Conservation (phyloP, 1,140 invertebrate genomes). For the Streblospio benedicti region DNA sequence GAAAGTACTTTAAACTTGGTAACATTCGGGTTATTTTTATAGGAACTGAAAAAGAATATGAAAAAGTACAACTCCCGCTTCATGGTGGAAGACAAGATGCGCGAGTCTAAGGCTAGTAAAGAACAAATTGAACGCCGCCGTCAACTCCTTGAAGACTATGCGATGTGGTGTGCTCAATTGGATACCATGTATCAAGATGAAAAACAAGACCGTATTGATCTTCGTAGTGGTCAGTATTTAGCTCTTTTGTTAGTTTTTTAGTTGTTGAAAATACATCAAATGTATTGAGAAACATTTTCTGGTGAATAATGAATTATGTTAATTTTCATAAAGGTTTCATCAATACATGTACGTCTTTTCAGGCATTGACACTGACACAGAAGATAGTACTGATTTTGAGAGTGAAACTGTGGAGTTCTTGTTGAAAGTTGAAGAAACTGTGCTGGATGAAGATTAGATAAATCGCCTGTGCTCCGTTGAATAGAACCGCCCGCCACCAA, state of each 20-base stretch:
- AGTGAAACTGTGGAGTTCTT: conserved; percentile 96
- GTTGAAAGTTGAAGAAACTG: conserved; percentile 85
- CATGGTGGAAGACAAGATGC: conserved; percentile 88
- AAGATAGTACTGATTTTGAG: conserved; percentile 78
- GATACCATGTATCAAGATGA: conserved; percentile 66
- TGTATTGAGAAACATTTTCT: neutral
- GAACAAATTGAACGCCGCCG: conserved; percentile 90
- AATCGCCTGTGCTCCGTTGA: too few relatives aligned
- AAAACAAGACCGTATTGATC: conserved; percentile 68
- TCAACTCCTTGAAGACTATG: conserved; percentile 77
- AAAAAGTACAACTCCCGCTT: conserved; percentile 95
- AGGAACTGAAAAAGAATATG: conserved; percentile 95
- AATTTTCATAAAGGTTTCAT: neutral
- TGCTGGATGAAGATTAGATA: conserved; percentile 56
- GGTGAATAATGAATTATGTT: neutral
- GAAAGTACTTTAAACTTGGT: too few relatives aligned
- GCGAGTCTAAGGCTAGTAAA: conserved; percentile 71
- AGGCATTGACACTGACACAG: conserved; percentile 87
- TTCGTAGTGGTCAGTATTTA: conserved; percentile 69
- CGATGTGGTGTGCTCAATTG: conserved; percentile 58
- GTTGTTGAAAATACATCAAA: too few relatives aligned
- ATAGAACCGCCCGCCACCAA: too few relatives aligned
- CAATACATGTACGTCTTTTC: conserved; percentile 42
- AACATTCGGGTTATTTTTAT: too few relatives aligned
- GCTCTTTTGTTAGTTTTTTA: neutral